These are phyloP conservation scores for Acanthopagrus latus DNA, from an alignment of 2,797 vertebrate genomes.

Conservation along the genomic window DNA sequence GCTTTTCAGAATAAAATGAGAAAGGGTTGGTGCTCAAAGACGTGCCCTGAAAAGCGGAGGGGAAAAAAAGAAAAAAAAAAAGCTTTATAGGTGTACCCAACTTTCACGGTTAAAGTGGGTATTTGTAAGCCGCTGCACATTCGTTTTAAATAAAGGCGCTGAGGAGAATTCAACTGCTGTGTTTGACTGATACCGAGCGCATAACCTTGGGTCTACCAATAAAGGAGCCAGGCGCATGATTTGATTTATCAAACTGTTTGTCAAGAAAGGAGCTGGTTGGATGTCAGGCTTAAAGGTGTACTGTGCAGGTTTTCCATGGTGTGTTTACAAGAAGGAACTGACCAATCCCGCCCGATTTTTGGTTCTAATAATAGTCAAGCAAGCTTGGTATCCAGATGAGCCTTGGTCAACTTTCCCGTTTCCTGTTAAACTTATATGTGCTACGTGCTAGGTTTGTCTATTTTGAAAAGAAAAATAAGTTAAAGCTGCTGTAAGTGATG, in stretches of 20 bases:
- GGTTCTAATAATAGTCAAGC: no score
- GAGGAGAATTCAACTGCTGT: background rate
- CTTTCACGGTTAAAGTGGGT: slow-evolving; percentile 12
- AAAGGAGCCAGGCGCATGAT: background rate
- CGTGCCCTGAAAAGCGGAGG: slow-evolving; percentile 29
- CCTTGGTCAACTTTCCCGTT: no score
- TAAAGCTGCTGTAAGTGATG: no score
- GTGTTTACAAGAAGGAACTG: no score
- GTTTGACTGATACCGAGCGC: slow-evolving; percentile 18
- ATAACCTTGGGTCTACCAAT: slow-evolving; percentile 2
- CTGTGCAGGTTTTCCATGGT: no score
- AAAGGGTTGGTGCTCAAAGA: slow-evolving; percentile 35
- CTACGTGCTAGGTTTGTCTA: no score
- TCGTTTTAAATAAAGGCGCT: slow-evolving; percentile 8
- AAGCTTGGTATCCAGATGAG: no score
- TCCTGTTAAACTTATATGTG: no score
- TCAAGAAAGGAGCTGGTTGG: background rate
- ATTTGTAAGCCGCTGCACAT: slow-evolving; percentile 13
- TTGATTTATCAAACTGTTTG: background rate
- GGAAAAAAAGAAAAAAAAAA: background rate
- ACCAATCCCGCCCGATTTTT: no score
- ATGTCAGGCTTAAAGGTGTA: background rate
- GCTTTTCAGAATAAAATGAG: slow-evolving; percentile 50
- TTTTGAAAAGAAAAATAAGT: no score
- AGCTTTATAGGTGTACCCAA: slow-evolving; percentile 12